phyloP scores from a whole-genome alignment of 2,888 invertebrate genomes.

The Sinopyrophorus schimmeli region DNA sequence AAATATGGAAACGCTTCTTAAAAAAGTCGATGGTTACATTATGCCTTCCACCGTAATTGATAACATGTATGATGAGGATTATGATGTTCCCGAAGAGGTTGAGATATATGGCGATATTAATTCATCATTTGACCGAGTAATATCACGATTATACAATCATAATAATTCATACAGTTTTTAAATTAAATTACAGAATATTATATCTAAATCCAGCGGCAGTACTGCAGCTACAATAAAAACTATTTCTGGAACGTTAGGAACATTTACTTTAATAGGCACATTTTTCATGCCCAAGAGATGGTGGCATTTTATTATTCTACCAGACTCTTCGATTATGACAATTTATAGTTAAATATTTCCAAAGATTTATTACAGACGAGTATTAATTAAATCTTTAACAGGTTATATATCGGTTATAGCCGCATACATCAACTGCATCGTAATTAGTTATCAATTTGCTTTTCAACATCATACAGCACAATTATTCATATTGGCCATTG shows the following conservation, averaged over 20 bases:
- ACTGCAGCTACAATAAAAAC: conserved; percentile 4
- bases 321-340: conserved; percentile 20
- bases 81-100: too few relatives aligned
- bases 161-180: too few relatives aligned
- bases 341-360: conserved; percentile 8
- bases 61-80: too few relatives aligned
- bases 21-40: conserved; percentile 57
- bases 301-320: conserved; percentile 26
- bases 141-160: too few relatives aligned
- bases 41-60: conserved; percentile 53
- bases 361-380: not conserved
- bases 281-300: conserved; percentile 19
- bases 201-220: conserved; percentile 1
- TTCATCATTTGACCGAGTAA: too few relatives aligned
- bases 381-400: conserved; percentile 43
- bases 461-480: conserved; percentile 54
- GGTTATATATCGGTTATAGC: conserved; percentile 55
- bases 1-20: conserved; percentile 55
- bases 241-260: not conserved
- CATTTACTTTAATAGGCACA: not conserved
- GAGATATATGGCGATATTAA: too few relatives aligned
- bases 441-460: conserved; percentile 59
- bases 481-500: conserved; percentile 49
- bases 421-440: conserved; percentile 56
- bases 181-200: too few relatives aligned